Base-by-base conservation (phyloP, 2,888 invertebrate genomes). In the Watsonalla binaria region DNA sequence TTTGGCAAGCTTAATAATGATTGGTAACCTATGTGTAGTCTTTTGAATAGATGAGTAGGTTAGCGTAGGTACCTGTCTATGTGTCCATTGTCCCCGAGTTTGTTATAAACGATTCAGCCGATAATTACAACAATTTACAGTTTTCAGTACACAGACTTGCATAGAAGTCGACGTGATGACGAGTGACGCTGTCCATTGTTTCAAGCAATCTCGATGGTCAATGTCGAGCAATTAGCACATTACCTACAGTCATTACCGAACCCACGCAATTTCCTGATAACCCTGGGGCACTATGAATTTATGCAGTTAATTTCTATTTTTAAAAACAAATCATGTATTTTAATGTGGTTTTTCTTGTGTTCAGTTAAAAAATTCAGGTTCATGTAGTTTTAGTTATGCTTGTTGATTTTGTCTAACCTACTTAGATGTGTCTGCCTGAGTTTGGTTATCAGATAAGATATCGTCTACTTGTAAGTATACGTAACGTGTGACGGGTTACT, bases 191-290 rank as follows among this genome's bases (percentile, higher is more conserved):
- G 61, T 64, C 65, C 66, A 74, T 74, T 74, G 68, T 73, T 76
- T 69, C 68, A 63, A 66, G 65, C 66, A 72, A 73, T 65, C 75
- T 65, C 68, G 74, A 72, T 73, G 74, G 76, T 66, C 72, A 72
- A 66, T 74, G 70, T 63, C 62, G 55, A 50, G 59, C 54, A 68
- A 72, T 72, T 71, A 70, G 58, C 56, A 54, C 51, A 59, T 54
- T 61, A 58, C 60, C 57, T 53, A 46, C 45, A 47, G 34, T 51
- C 45, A 52, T 42, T 42, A 42, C 11, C 11, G 42, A 42, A 42
- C 11, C 11, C 11, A 42, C 11, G 42, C 42, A 6, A 42, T 60
- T 63, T 62, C 58, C 60, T 55, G 54, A 57, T 60, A 54, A 57
- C 49, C 49, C 14, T 49, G 39, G 15, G 14, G 14, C 48, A 37